phyloP scores from a whole-genome alignment of 2,888 invertebrate species.

The Meteorus cinctellus region DNA sequence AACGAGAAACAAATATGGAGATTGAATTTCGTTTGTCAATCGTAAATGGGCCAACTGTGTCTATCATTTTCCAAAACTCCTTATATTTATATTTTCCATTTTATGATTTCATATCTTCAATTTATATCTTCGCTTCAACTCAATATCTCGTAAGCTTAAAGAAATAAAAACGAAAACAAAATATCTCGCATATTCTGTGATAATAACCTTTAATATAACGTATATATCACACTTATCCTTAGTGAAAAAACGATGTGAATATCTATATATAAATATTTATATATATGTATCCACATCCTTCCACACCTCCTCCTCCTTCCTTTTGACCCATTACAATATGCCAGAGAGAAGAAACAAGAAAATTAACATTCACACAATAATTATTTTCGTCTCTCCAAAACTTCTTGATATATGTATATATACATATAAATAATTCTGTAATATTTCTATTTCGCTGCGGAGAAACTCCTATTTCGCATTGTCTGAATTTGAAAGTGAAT shows the following conservation, averaged over 20 bases:
- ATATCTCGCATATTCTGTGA: conserved; percentile 72
- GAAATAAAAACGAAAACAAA: conserved; percentile 54
- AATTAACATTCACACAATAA: neutral
- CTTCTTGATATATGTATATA: conserved; percentile 1
- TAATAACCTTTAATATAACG: conserved; percentile 66
- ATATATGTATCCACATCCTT: neutral
- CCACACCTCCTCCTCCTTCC: neutral
- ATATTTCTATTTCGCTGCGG: conserved; percentile 1
- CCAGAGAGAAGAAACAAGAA: neutral
- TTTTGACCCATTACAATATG: neutral
- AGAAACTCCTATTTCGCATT: neutral
- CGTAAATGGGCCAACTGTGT: neutral
- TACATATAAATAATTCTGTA: conserved; percentile 1
- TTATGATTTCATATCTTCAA: neutral
- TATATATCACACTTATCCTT: conserved; percentile 14
- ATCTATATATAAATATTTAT: conserved; percentile 4
- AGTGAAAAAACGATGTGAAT: conserved; percentile 24
- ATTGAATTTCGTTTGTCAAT: neutral
- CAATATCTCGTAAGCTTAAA: conserved; percentile 69
- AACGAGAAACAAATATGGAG: neutral
- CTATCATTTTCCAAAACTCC: neutral
- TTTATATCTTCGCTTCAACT: conserved; percentile 59
- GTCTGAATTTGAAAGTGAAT: neutral
- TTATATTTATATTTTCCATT: neutral
- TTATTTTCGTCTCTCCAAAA: neutral